Base-by-base conservation (phyloP, 2,888 invertebrate genomes). In the Andrena chrysosceles region DNA sequence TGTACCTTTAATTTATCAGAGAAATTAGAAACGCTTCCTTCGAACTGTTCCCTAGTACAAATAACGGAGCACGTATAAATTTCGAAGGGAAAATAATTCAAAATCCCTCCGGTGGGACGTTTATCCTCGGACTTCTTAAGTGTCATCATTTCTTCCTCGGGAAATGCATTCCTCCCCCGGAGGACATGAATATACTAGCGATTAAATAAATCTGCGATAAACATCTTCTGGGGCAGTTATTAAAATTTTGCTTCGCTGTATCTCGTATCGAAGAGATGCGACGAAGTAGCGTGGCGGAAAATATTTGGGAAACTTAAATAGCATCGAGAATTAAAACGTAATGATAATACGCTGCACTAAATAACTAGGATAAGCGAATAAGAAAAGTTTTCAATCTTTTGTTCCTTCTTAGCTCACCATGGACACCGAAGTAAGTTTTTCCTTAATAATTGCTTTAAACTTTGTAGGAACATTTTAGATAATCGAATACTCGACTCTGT, bases 371-470 rank as follows among this genome's bases (percentile, higher is more conserved):
- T 1, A 33, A 54, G 35, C 20, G 16, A 31, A 33, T 76, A 48
- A 63, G 4, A 49, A 70, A 52, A 59, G 33, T 68, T 71, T 16
- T 80, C 62, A 66, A 64, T 13, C 54, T 64, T 76, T 60, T 78
- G 68, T 80, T 59, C 49, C 60, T 86, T 78, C 75, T 60, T 81
- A 87, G 87, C 80, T 64, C 81, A 82, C 82, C 87, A 87, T 77
- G 87, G 87, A 88, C 71, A 66, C 42, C 83, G 78, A 87, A 83
- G 88, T 87, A 87, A 87, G 88, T 87, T 60, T 13, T 5, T 7
- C 13, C 13, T 23, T 35, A 49, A 73, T 56, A 48, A 62, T 31
- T 54, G 26, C 16, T 16, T 49, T 67, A 56, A 33, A 42, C 13
- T 7, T 62, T 35, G 31, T 20, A 42, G 42, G 49, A 1, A 10